Evolutionary conservation across 1,140 invertebrate species (phyloP).

Genomic region (honey bee (Apis mellifera)): DNA sequence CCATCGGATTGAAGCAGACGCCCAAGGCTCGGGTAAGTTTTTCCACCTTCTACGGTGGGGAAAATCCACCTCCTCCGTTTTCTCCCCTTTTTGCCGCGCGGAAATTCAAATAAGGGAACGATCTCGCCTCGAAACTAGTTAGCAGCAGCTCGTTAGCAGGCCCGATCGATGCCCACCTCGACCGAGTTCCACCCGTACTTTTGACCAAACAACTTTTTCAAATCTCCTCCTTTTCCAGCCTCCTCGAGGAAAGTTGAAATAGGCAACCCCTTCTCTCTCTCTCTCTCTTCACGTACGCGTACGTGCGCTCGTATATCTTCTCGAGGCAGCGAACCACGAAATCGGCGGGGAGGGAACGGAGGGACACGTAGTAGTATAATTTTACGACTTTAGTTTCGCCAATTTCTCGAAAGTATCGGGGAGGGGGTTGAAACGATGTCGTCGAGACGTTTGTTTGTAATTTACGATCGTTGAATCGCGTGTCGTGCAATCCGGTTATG

Average conservation of each 20-base stretch:
- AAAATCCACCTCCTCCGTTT: no score
- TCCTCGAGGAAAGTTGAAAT: conserved; percentile 7
- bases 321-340: conserved; percentile 19
- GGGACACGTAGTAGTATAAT: conserved; percentile 40
- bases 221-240: neutral
- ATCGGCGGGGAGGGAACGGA: neutral
- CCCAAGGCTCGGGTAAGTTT: conserved; percentile 88
- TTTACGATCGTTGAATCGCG: neutral
- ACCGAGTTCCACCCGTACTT: conserved; percentile 27
- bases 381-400: conserved; percentile 46
- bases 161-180: conserved; percentile 24
- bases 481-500: neutral
- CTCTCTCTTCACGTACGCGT: neutral
- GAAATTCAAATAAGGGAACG: conserved; percentile 36
- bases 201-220: conserved; percentile 35
- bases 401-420: neutral
- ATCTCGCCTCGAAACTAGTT: conserved; percentile 26
- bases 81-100: neutral
- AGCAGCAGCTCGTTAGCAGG: conserved; percentile 24
- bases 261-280: conserved; percentile 8
- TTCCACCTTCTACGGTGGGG: neutral
- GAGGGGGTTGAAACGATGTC: neutral
- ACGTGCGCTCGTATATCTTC: conserved; percentile 8
- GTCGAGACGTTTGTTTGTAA: neutral
- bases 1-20: conserved; percentile 88